Evolutionary conservation across 2,797 vertebrate genomes (phyloP).

Genomic region (Anguilla megastoma): DNA sequence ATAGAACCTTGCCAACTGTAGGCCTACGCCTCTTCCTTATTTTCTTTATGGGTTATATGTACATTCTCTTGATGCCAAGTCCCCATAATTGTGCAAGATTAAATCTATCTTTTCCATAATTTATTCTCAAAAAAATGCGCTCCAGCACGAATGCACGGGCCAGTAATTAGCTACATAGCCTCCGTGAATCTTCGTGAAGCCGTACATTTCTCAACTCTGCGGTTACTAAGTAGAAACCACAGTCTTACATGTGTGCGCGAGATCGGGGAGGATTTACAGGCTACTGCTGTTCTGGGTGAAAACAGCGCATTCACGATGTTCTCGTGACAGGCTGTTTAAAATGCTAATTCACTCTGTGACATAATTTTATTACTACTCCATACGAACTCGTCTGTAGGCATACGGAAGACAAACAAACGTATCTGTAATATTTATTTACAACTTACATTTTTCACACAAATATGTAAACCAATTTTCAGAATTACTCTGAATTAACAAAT

Average conservation of each 20-base stretch:
- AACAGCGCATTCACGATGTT: not conserved
- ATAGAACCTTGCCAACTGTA: not conserved
- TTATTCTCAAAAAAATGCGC: not conserved
- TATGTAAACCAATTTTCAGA: not conserved
- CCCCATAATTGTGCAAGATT: not conserved
- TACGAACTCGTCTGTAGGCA: not conserved
- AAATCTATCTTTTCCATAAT: not conserved
- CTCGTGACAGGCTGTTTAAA: not conserved
- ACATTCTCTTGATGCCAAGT: not conserved
- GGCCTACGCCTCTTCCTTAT: not conserved
- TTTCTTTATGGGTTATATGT: too few species aligned
- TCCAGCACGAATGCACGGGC: not conserved
- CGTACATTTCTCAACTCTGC: not conserved
- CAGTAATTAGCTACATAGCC: not conserved
- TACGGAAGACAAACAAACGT: not conserved
- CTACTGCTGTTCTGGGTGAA: not conserved
- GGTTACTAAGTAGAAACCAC: constrained; percentile 5
- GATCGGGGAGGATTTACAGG: not conserved
- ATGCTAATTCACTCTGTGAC: not conserved
- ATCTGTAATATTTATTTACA: not conserved
- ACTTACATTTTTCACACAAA: not conserved
- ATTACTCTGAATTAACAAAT: not conserved
- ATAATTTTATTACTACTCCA: not conserved
- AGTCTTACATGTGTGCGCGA: not conserved
- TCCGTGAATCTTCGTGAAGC: not conserved